Percentiles rank a stretch among this genome's conserved stretches.
These are phyloP conservation scores for Encarsia formosa DNA, from an alignment of 2,888 invertebrate genomes.

Conservation along the genomic window DNA sequence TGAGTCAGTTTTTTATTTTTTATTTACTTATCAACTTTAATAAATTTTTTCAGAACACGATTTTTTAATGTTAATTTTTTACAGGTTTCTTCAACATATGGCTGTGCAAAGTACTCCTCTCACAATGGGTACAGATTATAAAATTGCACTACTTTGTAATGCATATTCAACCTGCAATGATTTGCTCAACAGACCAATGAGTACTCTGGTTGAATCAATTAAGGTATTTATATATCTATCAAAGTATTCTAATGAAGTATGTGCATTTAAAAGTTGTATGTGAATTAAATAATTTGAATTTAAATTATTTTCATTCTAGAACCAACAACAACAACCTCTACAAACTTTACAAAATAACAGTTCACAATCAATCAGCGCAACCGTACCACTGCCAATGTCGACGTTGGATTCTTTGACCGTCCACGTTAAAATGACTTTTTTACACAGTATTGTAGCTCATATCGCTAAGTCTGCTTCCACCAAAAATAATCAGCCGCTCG, in stretches of 20 bases:
- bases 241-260: not conserved
- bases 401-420: conserved; percentile 90
- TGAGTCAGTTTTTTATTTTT: conserved; percentile 60
- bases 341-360: conserved; percentile 53
- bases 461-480: conserved; percentile 87
- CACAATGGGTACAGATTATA: conserved; percentile 80
- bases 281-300: not conserved
- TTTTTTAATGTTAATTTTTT: conserved; percentile 6
- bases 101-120: conserved; percentile 70
- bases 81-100: conserved; percentile 55
- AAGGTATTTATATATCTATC: conserved; percentile 47
- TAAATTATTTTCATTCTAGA: conserved; percentile 7
- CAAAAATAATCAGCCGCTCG: conserved; percentile 77
- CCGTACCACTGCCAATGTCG: conserved; percentile 86
- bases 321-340: conserved; percentile 53
- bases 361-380: conserved; percentile 60
- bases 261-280: too few relatives aligned
- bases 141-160: conserved; percentile 89
- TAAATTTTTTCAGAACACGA: conserved; percentile 9
- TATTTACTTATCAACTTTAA: not conserved
- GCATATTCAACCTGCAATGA: conserved; percentile 93
- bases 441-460: conserved; percentile 79
- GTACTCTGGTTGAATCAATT: conserved; percentile 82
- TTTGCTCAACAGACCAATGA: conserved; percentile 88
- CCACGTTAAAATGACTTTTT: conserved; percentile 92